Evolutionary conservation across 1,140 invertebrate genomes (phyloP), one percentile per base, ranked within the genome.

Genomic region (Cydia splendana): DNA sequence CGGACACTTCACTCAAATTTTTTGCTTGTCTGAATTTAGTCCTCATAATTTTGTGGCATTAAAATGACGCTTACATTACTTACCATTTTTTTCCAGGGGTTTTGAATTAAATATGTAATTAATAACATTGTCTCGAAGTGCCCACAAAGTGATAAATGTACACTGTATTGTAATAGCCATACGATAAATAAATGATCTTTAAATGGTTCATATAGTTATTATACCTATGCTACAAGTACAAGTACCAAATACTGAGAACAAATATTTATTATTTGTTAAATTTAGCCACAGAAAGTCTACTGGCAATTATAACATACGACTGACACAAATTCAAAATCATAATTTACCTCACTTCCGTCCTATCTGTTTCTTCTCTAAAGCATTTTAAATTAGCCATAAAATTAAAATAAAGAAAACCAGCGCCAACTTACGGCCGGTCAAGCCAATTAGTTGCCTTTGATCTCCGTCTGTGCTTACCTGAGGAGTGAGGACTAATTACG

Each of bases 361-460:
- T 9, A 57, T 62, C 18, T 62, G 53, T 62, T 20, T 62, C 18
- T 20, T 62, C 12, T 62, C 57, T 7, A n/a, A 0, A 0, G n/a
- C 6, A 62, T 10, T 24, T 10, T 24, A 1, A 48, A 48, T 48
- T 48, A 12, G 20, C 51, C 51, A 18, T 18, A 18, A 24, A 62
- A 62, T 10, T 24, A 62, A 24, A 62, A 62, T 62, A 24, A 62
- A 10, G n/a, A 12, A 53, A 53, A 57, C 15, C 9, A 62, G 57
- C 57, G 20, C 20, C 57, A 62, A 24, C 57, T 24, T 62, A 62
- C 18, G 7, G 18, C 2, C 57, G 57, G 57, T 62, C 57, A 62
- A 62, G 57, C 18, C 20, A 62, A 62, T 62, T 62, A 62, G 6
- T 9, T 24, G 57, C 57, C 57, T 62, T 62, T 62, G 57, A 62